Evolutionary conservation across 2,113 vertebrate species (phyloP).

Genomic region (Bos indicus): DNA sequence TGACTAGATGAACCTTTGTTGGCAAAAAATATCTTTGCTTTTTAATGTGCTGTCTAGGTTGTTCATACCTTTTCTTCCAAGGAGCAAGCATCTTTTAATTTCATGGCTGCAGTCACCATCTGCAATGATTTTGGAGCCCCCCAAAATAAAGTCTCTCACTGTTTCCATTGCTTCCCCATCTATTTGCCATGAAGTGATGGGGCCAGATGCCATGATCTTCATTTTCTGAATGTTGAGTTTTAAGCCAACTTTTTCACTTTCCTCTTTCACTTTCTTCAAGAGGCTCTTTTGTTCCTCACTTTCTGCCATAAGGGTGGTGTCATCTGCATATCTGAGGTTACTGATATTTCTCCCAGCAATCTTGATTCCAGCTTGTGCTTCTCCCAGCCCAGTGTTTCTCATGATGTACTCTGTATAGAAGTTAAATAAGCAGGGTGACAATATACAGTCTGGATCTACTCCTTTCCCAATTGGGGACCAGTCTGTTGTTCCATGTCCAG

Average conservation of each 20-base stretch:
- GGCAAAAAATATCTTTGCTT: background rate
- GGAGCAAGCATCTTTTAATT: background rate
- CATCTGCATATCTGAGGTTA: rapidly evolving
- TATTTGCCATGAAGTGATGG: background rate
- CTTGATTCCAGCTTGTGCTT: background rate
- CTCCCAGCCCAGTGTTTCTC: background rate
- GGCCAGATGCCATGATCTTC: background rate
- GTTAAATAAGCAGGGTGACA: background rate
- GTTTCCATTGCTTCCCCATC: background rate
- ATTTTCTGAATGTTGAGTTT: background rate
- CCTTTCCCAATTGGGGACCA: background rate
- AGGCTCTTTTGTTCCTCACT: background rate
- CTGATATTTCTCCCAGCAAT: rapidly evolving
- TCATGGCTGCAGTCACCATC: background rate
- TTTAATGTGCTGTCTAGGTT: background rate
- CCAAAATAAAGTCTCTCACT: background rate
- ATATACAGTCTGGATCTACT: background rate
- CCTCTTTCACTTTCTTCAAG: background rate
- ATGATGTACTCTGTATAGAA: background rate
- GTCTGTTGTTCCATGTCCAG: background rate
- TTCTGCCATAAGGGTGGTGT: background rate
- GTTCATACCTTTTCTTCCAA: background rate
- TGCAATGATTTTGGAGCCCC: background rate
- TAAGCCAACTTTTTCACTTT: background rate
- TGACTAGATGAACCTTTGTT: background rate